Base-by-base conservation (phyloP, 2,113 vertebrate species). In the Narcine bancroftii region DNA sequence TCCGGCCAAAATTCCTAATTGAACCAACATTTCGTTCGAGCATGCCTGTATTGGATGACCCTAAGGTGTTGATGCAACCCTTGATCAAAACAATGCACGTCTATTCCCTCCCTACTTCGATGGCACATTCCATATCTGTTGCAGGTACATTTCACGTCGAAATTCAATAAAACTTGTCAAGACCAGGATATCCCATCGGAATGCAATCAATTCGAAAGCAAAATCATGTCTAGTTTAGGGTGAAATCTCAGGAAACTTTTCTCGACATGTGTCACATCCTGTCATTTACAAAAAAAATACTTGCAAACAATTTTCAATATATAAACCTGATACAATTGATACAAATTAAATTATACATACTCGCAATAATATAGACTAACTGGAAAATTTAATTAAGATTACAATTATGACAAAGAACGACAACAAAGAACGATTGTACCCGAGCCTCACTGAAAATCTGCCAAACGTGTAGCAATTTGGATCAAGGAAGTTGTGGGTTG, bases 121-220 rank as follows among this genome's bases (percentile, higher is more conserved):
- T 87, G 81, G 81, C 29, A 87, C 81, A 87, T 36, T 87, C 81
- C n/a, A 60, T 60, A 13, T 85, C n/a, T 85, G 50, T 6, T 60
- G 13, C 53, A 87, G 81, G 81, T 87, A 87, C 13, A 87, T 87
- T 83, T 81, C 72, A 13, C 77, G 47, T 53, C 45, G 26, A 29
- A 6, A 50, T 53, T 60, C 21, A 50, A 0, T 39, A 39, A 17
- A 50, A 26, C 9, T 63, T 1, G 60, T n/a, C 29, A 2, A n/a
- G 50, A 63, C 33, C 53, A 63, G 53, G 81, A n/a, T 19, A 21
- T 33, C 17, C 15, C 13, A 53, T 36, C 21, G n/a, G 36, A 60
- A 36, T 36, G 36, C 6, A 36, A 39, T 63, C n/a, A 60, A 63
- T 60, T 87, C 53, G 33, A 53, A 47, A 53, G 79, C 47, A 50